phyloP scores from a whole-genome alignment of 2,113 vertebrate species.

The Chionodraco myersi region DNA sequence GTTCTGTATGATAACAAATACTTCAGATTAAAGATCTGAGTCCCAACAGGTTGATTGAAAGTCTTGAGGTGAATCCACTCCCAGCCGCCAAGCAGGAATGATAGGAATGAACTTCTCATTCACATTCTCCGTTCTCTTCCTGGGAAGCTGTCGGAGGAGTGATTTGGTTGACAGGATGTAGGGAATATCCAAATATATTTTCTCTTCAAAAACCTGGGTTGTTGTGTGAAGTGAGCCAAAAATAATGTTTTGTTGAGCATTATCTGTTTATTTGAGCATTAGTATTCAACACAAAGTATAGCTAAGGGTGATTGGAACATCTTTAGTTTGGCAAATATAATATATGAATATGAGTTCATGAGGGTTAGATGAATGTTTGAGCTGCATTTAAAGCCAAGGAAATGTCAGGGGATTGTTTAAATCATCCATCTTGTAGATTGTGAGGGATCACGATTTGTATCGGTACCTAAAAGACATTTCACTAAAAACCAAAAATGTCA shows the following conservation, averaged over 20 bases:
- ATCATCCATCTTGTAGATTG: not conserved
- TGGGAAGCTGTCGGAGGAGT: constrained; percentile 11
- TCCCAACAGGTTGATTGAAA: constrained; percentile 47
- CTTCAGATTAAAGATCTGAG: constrained; percentile 20
- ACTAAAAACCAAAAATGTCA: not conserved
- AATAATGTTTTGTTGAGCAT: not conserved
- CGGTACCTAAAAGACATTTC: not conserved
- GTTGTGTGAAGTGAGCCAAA: not conserved
- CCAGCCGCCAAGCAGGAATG: constrained; percentile 45
- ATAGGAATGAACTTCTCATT: constrained; percentile 43
- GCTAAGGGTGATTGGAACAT: not conserved
- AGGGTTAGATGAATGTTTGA: not conserved
- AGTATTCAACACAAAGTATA: not conserved
- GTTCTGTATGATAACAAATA: constrained; percentile 6
- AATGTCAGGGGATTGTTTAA: no score
- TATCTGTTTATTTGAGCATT: not conserved
- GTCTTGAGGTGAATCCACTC: constrained; percentile 50
- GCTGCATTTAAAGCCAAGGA: not conserved
- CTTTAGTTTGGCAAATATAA: not conserved
- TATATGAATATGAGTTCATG: no score
- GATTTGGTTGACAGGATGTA: constrained; percentile 1
- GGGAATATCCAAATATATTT: not conserved
- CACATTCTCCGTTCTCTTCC: constrained; percentile 30
- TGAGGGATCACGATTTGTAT: no score
- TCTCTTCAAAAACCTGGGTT: not conserved